These are phyloP conservation scores for Magallana ariakensis DNA, from an alignment of 1,140 invertebrate genomes.

Conservation along the genomic window DNA sequence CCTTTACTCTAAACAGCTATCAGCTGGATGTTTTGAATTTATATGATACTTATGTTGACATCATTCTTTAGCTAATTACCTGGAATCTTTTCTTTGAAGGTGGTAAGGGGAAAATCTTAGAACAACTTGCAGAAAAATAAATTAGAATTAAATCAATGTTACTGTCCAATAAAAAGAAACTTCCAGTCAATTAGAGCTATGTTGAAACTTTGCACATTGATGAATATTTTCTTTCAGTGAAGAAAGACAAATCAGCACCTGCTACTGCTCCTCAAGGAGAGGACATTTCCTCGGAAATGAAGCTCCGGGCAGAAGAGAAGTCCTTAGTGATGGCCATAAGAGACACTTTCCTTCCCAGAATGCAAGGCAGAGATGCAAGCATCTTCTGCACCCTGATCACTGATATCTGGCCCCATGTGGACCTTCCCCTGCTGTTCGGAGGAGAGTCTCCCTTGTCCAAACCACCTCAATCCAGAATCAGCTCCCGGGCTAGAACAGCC, in stretches of 20 bases:
- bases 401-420: conserved; percentile 75
- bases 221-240: neutral
- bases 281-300: conserved; percentile 28
- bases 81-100: too few species aligned
- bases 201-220: too few species aligned
- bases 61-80: too few species aligned
- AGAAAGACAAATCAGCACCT: neutral
- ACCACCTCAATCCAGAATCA: conserved; percentile 61
- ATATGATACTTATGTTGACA: too few species aligned
- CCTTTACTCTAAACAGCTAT: too few species aligned
- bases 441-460: conserved; percentile 64
- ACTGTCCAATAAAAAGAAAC: too few species aligned
- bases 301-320: conserved; percentile 69
- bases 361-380: conserved; percentile 72
- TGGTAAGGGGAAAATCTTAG: too few species aligned
- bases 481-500: conserved; percentile 61
- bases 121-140: too few species aligned
- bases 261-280: neutral
- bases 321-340: conserved; percentile 73
- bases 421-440: conserved; percentile 72
- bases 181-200: too few species aligned
- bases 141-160: too few species aligned
- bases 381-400: conserved; percentile 72
- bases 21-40: too few species aligned
- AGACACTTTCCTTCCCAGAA: conserved; percentile 75